Evolutionary conservation across 1,140 invertebrate species (phyloP), one percentile per base, ranked within the genome.

Genomic region (Calliopsis andreniformis): DNA sequence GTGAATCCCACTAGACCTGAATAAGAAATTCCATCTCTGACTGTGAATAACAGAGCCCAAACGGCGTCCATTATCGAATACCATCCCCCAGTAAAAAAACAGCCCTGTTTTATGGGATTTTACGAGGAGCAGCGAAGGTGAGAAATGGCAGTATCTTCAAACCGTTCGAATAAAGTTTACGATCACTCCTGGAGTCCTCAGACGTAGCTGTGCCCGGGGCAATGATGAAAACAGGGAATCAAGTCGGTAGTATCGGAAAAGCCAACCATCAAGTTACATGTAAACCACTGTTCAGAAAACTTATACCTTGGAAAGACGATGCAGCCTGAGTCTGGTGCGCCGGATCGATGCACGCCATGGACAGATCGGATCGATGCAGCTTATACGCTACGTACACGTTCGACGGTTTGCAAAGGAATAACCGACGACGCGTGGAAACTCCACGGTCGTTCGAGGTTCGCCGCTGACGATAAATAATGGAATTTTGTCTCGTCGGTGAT

Each of bases 21-120:
- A 75, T 73, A 81, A 68, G 66, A 32, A 78, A 67, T 67, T 73
- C 43, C 62, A 78, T 76, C 64, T 70, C 53, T 45, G 35, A 63
- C 32, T 59, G 3, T 28, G 35, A 1, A n/a, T 4, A 32, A 39
- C 59, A 18, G 45, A 35, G 25, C 30, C 4, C 2, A 28, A 30
- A 20, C 56, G 30, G 7, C 16, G 10, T 5, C 51, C 73, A 6
- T 16, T 25, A 18, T n/a, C 1, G 45, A 47, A 8, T n/a, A 25
- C n/a, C 18, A 51, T 10, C 30, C 2, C 12, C 42, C 4, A 25
- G 42, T 2, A 25, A 23, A 43, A 30, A 35, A 32, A 67, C 28
- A 28, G 8, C 30, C 18, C 10, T 23, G 45, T 51, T 39, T 59
- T 32, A n/a, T n/a, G 23, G 14, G 28, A 42, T 12, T 5, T 63